Evolutionary conservation across 2,797 vertebrate genomes (phyloP), one percentile per base, ranked within the genome.

Genomic region (Chelmon rostratus): DNA sequence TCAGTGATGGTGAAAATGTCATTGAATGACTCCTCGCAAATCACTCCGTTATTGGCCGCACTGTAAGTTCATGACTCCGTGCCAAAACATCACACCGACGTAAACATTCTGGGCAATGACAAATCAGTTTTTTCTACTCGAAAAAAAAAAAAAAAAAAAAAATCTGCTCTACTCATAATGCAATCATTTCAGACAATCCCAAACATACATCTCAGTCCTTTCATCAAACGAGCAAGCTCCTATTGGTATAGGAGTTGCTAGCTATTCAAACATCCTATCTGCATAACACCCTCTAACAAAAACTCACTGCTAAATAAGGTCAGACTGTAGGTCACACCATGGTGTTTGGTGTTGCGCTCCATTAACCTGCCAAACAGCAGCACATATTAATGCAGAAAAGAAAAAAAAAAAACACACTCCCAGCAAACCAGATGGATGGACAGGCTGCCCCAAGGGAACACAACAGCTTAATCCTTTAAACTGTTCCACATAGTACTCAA

Each of bases 1-100:
- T 95, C 94, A 94, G 68, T 93, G 94, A 93, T 90, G 92, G 91
- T 91, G 94, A 95, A 94, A 95, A 95, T 92, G 95, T 93, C 88
- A 93, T 91, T 91, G 90, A 94, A 92, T 94, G 90, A 89, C 90
- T 93, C 73, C 76, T 79, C 78, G 86, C 90, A 92, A 91, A 92
- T 89, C 84, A 80, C 82, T 78, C 69, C 1, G 87, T 92, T 91
- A 91, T 79, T 88, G 90, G 85, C 85, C 16, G 46, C 64, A 67
- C 82, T 82, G 79, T 53, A 78, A 76, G 72, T 89, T 88, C 89
- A 91, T 63, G 84, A 87, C 84, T 89, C 81, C 49, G 50, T 86
- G 80, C 68, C 53, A 73, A 76, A 90, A 84, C 80, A 89, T 71
- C 57, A 42, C 56, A 66, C 47, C 76, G 57, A 86, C 61, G 59